Evolutionary conservation across 2,113 vertebrate genomes (phyloP).

Genomic region (Cisticola juncidis): DNA sequence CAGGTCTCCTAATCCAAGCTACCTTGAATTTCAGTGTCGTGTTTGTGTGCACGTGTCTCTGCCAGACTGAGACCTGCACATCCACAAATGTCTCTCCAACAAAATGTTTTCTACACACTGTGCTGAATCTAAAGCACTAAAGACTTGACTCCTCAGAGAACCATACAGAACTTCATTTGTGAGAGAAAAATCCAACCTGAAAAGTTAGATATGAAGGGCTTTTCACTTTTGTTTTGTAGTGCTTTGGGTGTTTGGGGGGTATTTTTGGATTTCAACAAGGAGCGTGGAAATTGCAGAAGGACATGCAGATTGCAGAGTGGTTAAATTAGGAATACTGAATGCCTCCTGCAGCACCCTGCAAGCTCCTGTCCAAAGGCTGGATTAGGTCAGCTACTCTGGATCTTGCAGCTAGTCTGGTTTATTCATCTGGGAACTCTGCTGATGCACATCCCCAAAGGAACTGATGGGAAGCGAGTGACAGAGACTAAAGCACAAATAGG

Average conservation of each 20-base stretch:
- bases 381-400: background rate
- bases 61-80: background rate
- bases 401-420: accelerated
- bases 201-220: background rate
- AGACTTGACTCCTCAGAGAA: background rate
- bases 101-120: background rate
- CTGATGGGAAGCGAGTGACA: accelerated
- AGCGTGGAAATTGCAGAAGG: background rate
- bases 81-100: background rate
- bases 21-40: background rate
- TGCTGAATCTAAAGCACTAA: background rate
- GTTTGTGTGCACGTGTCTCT: background rate
- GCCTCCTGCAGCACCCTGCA: background rate
- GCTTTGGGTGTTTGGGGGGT: accelerated
- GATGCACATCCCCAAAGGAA: background rate
- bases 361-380: background rate
- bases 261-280: background rate
- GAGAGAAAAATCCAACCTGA: background rate
- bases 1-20: background rate
- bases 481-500: background rate
- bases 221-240: background rate
- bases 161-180: background rate
- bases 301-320: background rate
- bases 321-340: background rate
- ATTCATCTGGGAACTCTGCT: background rate